Conservation (phyloP, 2,797 vertebrate species). For the Oreonectes daqikongensis region DNA sequence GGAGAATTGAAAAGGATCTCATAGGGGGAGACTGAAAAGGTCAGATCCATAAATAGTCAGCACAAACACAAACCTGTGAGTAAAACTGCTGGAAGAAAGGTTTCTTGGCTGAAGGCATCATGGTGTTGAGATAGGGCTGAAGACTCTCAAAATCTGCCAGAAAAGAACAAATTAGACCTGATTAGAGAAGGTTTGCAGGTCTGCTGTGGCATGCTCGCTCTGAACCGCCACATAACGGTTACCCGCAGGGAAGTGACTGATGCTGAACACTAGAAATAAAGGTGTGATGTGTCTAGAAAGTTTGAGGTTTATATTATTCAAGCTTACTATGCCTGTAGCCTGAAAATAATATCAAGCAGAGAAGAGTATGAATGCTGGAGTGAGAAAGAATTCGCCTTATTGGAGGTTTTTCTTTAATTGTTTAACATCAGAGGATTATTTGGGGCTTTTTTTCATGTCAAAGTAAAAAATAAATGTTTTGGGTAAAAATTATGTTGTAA, state of each 20-base stretch:
- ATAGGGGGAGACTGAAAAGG: slow-evolving; percentile 27
- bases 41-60: slow-evolving; percentile 39
- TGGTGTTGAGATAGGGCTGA: slow-evolving; percentile 92
- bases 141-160: slow-evolving; percentile 94
- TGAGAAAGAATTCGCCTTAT: neutral
- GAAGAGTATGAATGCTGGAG: neutral
- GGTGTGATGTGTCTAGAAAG: neutral
- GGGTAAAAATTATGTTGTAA: no score
- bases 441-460: neutral
- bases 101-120: slow-evolving; percentile 97
- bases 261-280: neutral
- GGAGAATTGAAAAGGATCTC: slow-evolving; percentile 27
- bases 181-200: slow-evolving; percentile 2
- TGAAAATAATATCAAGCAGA: neutral
- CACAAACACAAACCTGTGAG: slow-evolving; percentile 89
- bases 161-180: slow-evolving; percentile 67
- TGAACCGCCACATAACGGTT: neutral
- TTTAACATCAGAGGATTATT: neutral
- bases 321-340: neutral
- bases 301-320: slow-evolving; percentile 17
- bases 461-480: neutral
- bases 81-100: slow-evolving; percentile 99
- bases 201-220: neutral
- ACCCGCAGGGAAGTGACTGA: slow-evolving; percentile 12
- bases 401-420: neutral